A percentile compares a stretch with the other conserved stretches of the same genome.
These are phyloP conservation scores for Bombyx mori DNA, from an alignment of 1,140 invertebrate species.

Conservation along the genomic window DNA sequence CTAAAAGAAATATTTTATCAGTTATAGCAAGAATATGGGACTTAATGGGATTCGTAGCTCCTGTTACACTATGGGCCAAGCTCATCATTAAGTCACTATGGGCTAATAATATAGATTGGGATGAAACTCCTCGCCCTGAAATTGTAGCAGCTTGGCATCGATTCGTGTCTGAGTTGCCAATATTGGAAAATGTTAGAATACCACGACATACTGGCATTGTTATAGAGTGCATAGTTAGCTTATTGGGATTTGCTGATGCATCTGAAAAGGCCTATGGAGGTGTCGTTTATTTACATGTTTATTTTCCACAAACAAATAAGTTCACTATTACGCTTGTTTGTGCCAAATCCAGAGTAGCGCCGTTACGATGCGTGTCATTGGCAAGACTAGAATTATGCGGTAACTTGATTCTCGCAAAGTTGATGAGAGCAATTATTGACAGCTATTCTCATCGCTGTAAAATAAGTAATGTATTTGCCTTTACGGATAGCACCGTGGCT, in stretches of 20 bases:
- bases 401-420: slow-evolving; percentile 15
- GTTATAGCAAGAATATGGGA: slow-evolving; percentile 21
- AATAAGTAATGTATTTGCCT: slow-evolving; percentile 15
- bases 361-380: slow-evolving; percentile 16
- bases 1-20: slow-evolving; percentile 22
- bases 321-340: slow-evolving; percentile 13
- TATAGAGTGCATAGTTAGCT: slow-evolving; percentile 3
- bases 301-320: slow-evolving; percentile 7
- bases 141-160: slow-evolving; percentile 12
- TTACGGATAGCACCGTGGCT: slow-evolving; percentile 14
- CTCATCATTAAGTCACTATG: slow-evolving; percentile 37
- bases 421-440: slow-evolving; percentile 23
- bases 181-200: slow-evolving; percentile 11
- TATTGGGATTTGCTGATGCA: slow-evolving; percentile 23
- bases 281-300: slow-evolving; percentile 13
- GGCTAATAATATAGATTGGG: slow-evolving; percentile 31
- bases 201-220: slow-evolving; percentile 16
- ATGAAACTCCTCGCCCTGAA: slow-evolving; percentile 15
- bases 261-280: slow-evolving; percentile 17
- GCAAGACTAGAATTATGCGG: slow-evolving; percentile 29
- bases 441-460: slow-evolving; percentile 13
- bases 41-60: slow-evolving; percentile 21
- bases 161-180: slow-evolving; percentile 15
- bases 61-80: slow-evolving; percentile 27
- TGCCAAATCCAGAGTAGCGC: slow-evolving; percentile 24